Evolutionary conservation across 2,888 invertebrate genomes (phyloP).

Genomic region (Podotricha telesiphe): DNA sequence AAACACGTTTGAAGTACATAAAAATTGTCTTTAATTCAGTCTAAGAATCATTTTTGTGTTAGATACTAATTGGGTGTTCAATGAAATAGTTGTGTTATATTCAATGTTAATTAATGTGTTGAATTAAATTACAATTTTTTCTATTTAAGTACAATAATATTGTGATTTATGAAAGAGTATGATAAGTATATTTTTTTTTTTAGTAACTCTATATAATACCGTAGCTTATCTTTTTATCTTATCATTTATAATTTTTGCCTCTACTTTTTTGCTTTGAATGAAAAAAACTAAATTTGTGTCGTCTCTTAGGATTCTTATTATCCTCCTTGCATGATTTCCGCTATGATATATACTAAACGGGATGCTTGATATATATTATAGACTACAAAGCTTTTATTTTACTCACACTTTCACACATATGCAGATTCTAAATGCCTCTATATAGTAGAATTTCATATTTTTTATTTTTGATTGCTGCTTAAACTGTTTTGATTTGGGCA

Average conservation of each 20-base stretch:
- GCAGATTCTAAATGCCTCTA: background rate
- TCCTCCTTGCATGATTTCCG: background rate
- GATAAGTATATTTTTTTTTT: conserved; percentile 22
- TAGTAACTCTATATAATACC: background rate
- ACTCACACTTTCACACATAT: background rate
- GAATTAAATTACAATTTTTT: background rate
- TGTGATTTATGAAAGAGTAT: conserved; percentile 17
- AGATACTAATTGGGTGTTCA: background rate
- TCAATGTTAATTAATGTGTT: background rate
- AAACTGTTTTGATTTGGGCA: conserved; percentile 46
- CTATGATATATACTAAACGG: background rate
- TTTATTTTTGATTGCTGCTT: conserved; percentile 17
- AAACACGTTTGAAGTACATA: background rate
- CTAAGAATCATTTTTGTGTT: background rate
- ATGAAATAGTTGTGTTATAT: background rate
- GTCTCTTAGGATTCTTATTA: background rate
- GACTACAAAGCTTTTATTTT: background rate
- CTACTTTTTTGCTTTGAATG: background rate
- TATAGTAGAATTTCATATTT: background rate
- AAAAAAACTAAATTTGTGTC: background rate
- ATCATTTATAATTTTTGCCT: background rate
- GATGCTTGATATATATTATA: conserved; percentile 1
- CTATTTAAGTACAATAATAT: conserved; percentile 18
- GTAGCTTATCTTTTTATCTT: background rate
- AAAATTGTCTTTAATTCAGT: background rate